Conservation (phyloP, 2,888 invertebrate genomes). For the Subacronicta megacephala region DNA sequence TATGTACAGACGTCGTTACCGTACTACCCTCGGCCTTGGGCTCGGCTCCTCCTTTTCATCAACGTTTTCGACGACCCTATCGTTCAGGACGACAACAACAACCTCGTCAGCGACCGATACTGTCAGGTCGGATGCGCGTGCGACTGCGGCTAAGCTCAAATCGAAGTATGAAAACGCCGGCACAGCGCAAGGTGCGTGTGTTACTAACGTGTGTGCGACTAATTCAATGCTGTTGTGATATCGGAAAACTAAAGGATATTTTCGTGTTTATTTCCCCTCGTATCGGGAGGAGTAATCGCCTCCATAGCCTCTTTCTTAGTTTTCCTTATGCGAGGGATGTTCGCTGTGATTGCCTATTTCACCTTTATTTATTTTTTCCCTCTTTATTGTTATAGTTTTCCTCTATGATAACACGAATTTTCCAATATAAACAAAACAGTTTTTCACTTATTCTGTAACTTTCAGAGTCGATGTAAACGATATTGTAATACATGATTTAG, state of each 20-base stretch:
- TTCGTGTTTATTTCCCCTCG: constrained; percentile 37
- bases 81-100: constrained; percentile 78
- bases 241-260: constrained; percentile 23
- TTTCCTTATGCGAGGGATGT: constrained; percentile 55
- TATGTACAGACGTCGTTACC: constrained; percentile 86
- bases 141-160: constrained; percentile 86
- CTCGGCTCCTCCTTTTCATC: constrained; percentile 84
- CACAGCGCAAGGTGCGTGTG: constrained; percentile 84
- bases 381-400: constrained; percentile 47
- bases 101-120: constrained; percentile 70
- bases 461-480: not conserved
- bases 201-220: constrained; percentile 56
- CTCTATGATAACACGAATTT: constrained; percentile 39
- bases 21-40: constrained; percentile 84
- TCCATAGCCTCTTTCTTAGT: constrained; percentile 46
- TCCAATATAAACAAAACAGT: constrained; percentile 11
- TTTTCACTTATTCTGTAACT: constrained; percentile 4
- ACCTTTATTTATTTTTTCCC: constrained; percentile 34
- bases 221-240: constrained; percentile 32
- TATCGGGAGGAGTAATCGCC: constrained; percentile 25
- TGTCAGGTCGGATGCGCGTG: constrained; percentile 83
- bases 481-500: too few species aligned
- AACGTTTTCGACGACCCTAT: constrained; percentile 77
- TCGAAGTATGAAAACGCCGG: constrained; percentile 86
- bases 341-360: constrained; percentile 43